Percentiles rank a stretch among this genome's conserved stretches.
Conservation (phyloP, 2,113 vertebrate species). For the Phyllopteryx taeniolatus region DNA sequence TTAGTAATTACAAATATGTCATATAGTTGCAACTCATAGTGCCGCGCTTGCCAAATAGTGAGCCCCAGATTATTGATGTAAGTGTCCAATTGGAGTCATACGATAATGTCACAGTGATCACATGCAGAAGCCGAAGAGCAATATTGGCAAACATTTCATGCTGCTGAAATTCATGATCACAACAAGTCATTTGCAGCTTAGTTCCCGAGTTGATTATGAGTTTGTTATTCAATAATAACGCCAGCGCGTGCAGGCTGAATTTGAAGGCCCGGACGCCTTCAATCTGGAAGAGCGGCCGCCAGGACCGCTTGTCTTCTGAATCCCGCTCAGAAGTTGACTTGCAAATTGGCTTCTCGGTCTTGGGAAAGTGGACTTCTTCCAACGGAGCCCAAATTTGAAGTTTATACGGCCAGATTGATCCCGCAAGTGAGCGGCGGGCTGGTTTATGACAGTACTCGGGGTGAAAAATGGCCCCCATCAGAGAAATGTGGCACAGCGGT, state of each 20-base stretch:
- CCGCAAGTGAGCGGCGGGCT: constrained; percentile 25
- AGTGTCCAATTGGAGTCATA: background rate
- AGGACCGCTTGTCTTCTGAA: background rate
- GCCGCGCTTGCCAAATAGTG: too few species aligned
- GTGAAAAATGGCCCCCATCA: constrained; percentile 49
- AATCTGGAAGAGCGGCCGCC: constrained; percentile 36
- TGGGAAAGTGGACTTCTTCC: constrained; percentile 34
- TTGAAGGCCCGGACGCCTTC: constrained; percentile 58
- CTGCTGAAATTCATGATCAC: too few species aligned
- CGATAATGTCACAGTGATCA: too few species aligned
- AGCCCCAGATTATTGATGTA: too few species aligned
- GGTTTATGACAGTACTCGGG: constrained; percentile 50
- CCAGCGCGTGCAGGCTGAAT: too few species aligned
- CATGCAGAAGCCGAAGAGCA: background rate
- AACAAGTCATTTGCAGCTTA: too few species aligned
- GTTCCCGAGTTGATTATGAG: too few species aligned
- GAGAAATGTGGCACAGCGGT: constrained; percentile 44
- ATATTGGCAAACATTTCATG: too few species aligned
- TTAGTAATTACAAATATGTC: background rate
- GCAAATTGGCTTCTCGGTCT: constrained; percentile 37
- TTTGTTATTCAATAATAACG: too few species aligned
- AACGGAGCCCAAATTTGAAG: constrained; percentile 25
- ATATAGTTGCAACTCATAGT: too few species aligned
- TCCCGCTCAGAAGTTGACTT: constrained; percentile 17
- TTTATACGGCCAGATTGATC: constrained; percentile 47